Percentiles rank a stretch among this genome's conserved stretches.
phyloP scores from a whole-genome alignment of 2,797 vertebrate species.

The Staurois parvus region DNA sequence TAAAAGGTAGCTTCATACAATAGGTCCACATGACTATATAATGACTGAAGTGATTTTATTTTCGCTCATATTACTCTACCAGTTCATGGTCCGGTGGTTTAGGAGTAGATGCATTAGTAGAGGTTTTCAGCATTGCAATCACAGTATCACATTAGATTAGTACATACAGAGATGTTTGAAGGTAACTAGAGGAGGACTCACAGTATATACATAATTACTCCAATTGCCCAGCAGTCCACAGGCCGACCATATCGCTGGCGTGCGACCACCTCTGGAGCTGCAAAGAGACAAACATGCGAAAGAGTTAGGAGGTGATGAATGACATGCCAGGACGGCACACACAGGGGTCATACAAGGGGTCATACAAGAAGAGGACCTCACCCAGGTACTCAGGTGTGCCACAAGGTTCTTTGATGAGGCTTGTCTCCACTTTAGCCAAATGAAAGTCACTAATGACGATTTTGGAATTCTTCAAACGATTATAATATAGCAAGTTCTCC shows the following conservation, averaged over 20 bases:
- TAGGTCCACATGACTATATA: too few relatives aligned
- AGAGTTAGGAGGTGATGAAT: neutral
- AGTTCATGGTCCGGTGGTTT: too few relatives aligned
- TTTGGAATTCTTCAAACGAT: constrained; percentile 97
- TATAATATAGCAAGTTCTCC: constrained; percentile 97
- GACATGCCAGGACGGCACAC: neutral
- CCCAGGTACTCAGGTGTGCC: constrained; percentile 97
- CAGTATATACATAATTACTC: constrained; percentile 98
- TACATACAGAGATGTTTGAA: too few relatives aligned
- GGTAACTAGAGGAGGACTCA: constrained; percentile 76
- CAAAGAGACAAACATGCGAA: neutral
- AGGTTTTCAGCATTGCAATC: too few relatives aligned
- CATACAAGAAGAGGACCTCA: constrained; percentile 69
- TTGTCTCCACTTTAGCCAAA: constrained; percentile 94
- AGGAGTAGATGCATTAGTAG: too few relatives aligned
- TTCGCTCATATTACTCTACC: too few relatives aligned
- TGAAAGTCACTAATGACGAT: constrained; percentile 99
- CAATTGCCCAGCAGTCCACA: constrained; percentile 98
- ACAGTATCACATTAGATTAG: too few relatives aligned
- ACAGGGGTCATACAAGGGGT: neutral
- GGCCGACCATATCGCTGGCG: constrained; percentile 93
- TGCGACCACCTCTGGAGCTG: constrained; percentile 96
- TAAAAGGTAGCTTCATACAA: too few relatives aligned
- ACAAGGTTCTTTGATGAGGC: constrained; percentile 96
- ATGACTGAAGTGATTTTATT: too few relatives aligned